Percentiles rank a stretch among this genome's conserved stretches.
Evolutionary conservation across 1,140 invertebrate genomes (phyloP).

Genomic region (Mylabris phalerata): DNA sequence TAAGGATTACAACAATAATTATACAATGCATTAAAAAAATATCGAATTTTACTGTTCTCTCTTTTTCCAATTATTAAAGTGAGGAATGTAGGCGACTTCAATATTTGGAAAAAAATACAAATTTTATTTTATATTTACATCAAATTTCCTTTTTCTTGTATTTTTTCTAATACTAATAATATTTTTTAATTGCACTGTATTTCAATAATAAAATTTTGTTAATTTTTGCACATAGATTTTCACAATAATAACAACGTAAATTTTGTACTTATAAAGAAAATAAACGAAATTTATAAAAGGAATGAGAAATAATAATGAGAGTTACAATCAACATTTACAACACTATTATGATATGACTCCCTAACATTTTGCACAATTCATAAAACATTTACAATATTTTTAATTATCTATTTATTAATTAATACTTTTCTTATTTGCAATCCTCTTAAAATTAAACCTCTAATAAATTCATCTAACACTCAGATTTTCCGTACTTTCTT

Average conservation of each 20-base stretch:
- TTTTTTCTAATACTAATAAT: conserved; percentile 4
- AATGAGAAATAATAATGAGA: too few relatives aligned
- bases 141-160: not conserved
- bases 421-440: too few relatives aligned
- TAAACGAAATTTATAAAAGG: not conserved
- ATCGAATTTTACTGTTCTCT: not conserved
- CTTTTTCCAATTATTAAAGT: not conserved
- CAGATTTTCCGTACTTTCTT: too few relatives aligned
- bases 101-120: too few relatives aligned
- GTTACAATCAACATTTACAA: too few relatives aligned
- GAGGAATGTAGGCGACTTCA: not conserved
- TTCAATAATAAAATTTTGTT: conserved; percentile 8
- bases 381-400: too few relatives aligned
- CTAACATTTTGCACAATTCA: too few relatives aligned
- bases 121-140: too few relatives aligned
- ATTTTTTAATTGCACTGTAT: conserved; percentile 14
- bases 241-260: conserved; percentile 5
- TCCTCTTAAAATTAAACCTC: too few relatives aligned
- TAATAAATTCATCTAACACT: too few relatives aligned
- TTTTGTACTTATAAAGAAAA: conserved; percentile 11
- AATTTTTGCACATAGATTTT: not conserved
- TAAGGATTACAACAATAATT: not conserved
- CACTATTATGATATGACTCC: too few relatives aligned
- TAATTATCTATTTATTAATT: too few relatives aligned
- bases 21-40: conserved; percentile 17